Evolutionary conservation across 2,888 invertebrate species (phyloP), one percentile per base, ranked within the genome.

Genomic region (Cylindroiulus punctatus): DNA sequence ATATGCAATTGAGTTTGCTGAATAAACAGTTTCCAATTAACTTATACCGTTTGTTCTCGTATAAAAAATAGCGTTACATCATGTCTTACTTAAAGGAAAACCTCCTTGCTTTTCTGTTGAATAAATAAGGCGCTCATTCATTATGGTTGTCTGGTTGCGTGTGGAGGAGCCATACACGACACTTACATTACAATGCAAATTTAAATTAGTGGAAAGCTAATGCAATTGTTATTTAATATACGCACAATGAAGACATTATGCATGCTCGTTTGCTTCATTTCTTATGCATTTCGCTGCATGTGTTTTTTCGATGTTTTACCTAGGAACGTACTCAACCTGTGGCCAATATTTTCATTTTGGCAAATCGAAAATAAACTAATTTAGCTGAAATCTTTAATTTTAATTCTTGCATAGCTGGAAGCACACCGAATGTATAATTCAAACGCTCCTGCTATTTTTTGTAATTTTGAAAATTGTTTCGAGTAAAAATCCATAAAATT

Each of bases 171-270:
- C 65, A 65, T 65, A 26, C 26, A 26, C 65, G 65, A 26, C 65
- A 26, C 65, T 65, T 26, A 26, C 65, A 65, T 65, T 65, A 65
- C 65, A 65, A 65, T 65, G 65, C 65, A 65, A 65, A 65, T 65
- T 65, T 65, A 65, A 65, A 65, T 65, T 65, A 65, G 65, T 65
- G 65, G 65, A 65, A 65, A 65, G 26, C 65, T 65, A 65, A 65
- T 26, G 65, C 65, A 65, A 65, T 65, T 65, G 65, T 65, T 65
- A 65, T 65, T 65, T 65, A 65, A 65, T 65, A 65, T 26, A 65
- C 26, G 65, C 65, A 26, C 26, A 65, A 65, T 65, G 65, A 65
- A 65, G 65, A 65, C 65, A 65, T 65, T 65, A 65, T 65, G 65
- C 26, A 65, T 65, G 65, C 65, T 65, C 26, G 26, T n/a, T 65